These are phyloP conservation scores for Philhelius pedissequus DNA, from an alignment of 2,888 invertebrate species.

Conservation along the genomic window DNA sequence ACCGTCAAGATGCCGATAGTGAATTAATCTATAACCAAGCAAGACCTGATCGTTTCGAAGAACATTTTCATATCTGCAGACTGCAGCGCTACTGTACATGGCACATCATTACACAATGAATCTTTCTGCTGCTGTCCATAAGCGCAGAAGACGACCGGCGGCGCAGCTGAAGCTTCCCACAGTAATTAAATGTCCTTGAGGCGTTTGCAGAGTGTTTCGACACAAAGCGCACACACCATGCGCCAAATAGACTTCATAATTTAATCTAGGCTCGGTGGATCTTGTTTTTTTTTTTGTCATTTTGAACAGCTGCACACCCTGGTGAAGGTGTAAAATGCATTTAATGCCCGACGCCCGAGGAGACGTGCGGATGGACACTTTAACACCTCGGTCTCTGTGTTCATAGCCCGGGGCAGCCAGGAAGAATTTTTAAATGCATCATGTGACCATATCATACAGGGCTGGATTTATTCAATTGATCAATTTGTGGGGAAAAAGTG, in stretches of 20 bases:
- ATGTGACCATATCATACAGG: conserved; percentile 1
- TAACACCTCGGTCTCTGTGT: conserved; percentile 48
- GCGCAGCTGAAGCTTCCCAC: conserved; percentile 51
- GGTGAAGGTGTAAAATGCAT: conserved; percentile 39
- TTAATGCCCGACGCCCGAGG: conserved; percentile 43
- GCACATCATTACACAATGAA: conserved; percentile 39
- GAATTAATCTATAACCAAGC: conserved; percentile 52
- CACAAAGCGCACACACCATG: conserved; percentile 41
- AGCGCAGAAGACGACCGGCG: conserved; percentile 16
- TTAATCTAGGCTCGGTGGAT: conserved; percentile 57
- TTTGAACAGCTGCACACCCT: conserved; percentile 35
- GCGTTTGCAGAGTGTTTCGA: conserved; percentile 51
- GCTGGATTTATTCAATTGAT: background rate
- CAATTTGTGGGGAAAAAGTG: no score
- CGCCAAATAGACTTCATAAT: conserved; percentile 60
- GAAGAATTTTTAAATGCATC: conserved; percentile 40
- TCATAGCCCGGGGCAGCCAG: conserved; percentile 33
- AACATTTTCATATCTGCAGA: conserved; percentile 13
- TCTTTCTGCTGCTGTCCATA: conserved; percentile 27
- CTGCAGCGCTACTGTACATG: conserved; percentile 29
- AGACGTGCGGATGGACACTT: conserved; percentile 58
- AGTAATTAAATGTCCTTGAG: conserved; percentile 65
- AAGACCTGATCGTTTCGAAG: conserved; percentile 36
- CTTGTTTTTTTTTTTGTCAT: background rate
- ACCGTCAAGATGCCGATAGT: conserved; percentile 27